Base-by-base conservation (phyloP, 1,140 invertebrate genomes). In the Littorina saxatilis region DNA sequence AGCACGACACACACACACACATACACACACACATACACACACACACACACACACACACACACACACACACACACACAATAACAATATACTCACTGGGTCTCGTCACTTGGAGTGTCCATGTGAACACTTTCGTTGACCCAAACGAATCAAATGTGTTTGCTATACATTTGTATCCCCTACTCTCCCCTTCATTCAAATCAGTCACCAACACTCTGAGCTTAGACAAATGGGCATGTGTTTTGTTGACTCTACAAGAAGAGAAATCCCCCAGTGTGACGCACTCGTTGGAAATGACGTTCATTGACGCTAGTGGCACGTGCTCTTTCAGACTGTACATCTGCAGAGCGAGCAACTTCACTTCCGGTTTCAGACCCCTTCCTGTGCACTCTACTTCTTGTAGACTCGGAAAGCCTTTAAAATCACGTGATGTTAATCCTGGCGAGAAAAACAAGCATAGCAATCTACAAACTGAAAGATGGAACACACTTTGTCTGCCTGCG, bases 101-200 rank as follows among this genome's bases (percentile, higher is more conserved):
- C 35, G 27, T 63, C 27, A 63, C 27, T 32, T 27, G 29, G 17
- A 63, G 29, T 32, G 29, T 5, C 61, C 61, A 63, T 17, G 29
- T 32, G 13, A 32, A 63, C 13, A 32, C 7, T 32, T 17, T 29
- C 7, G 61, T 27, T 11, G 29, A 32, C 17, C 61, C 61, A 17
- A 63, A 63, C 7, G 61, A 63, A 63, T 63, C 61, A 20, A 72
- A 11, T 4, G 37, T 43, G 68, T 39, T 72, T 20, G 40, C 74
- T 32, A 32, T 77, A 27, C 74, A 77, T 29, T 50, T 29, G 23
- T 55, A 61, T 11, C 50, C 27, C 50, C 74, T 37, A 13, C 9
- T 39, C 55, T 77, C 74, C 52, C 74, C 74, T 61, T 77, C 74
- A 7, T 47, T n/a, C 35, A 77, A 29, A 58, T 77, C 74, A 27